Percentiles rank a stretch among this genome's conserved stretches.
phyloP scores from a whole-genome alignment of 2,113 vertebrate species.

The Junco hyemalis region DNA sequence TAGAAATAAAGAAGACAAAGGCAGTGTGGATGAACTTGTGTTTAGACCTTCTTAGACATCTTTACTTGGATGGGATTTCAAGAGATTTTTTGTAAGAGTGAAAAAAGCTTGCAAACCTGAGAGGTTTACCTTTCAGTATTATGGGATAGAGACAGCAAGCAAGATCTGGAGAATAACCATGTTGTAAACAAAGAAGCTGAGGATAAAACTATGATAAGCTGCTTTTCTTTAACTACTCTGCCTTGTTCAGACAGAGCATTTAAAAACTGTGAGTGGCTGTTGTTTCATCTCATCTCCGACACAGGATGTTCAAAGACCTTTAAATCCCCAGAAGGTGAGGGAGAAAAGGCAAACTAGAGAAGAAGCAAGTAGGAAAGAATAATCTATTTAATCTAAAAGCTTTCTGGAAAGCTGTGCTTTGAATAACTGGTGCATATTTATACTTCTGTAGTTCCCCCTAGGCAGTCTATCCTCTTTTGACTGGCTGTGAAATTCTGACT shows the following conservation, averaged over 20 bases:
- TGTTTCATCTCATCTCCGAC: background rate
- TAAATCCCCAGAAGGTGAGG: conserved; percentile 9
- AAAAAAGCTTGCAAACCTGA: background rate
- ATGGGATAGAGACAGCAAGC: background rate
- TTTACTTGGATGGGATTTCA: background rate
- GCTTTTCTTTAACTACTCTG: background rate
- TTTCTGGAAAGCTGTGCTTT: conserved; percentile 20
- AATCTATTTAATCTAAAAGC: background rate
- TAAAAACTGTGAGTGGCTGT: background rate
- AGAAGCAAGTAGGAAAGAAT: background rate
- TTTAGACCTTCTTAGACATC: background rate
- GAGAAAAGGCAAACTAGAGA: background rate
- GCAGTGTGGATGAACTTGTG: background rate
- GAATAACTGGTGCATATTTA: conserved; percentile 9
- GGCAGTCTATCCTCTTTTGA: background rate
- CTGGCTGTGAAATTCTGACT: conserved; percentile 11
- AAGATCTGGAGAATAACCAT: background rate
- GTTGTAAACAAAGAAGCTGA: background rate
- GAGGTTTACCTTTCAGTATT: background rate
- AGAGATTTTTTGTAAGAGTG: background rate
- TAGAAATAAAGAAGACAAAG: background rate
- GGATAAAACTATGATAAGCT: conserved; percentile 14
- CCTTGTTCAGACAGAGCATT: background rate
- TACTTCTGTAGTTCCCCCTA: background rate
- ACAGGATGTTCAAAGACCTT: background rate